Conservation (phyloP, 2,797 vertebrate genomes). For the Carapus acus region DNA sequence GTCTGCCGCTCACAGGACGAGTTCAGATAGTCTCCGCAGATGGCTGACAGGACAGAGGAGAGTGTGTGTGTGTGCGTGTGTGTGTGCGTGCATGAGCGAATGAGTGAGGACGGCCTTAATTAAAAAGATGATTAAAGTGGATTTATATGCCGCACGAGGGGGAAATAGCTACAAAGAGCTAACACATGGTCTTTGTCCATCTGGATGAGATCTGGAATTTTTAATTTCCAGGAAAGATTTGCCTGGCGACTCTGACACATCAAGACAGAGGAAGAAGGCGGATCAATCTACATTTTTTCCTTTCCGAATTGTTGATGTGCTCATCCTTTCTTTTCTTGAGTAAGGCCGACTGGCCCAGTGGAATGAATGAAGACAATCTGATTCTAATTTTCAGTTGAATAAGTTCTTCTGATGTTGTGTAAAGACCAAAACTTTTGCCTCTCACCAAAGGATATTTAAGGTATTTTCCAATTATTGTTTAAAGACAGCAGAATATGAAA, state of each 20-base stretch:
- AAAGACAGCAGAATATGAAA: no score
- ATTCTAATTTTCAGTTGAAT: no score
- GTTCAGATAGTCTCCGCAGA: conserved; percentile 44
- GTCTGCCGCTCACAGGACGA: conserved; percentile 21
- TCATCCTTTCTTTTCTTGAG: no score
- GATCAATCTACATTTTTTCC: background rate
- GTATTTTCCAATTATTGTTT: no score
- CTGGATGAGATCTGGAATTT: conserved; percentile 10
- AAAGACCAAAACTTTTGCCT: no score
- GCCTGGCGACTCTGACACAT: background rate
- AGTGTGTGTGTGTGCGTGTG: no score
- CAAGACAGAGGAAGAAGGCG: background rate
- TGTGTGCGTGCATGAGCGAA: conserved; percentile 47
- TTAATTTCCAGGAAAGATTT: background rate
- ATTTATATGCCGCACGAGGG: conserved; percentile 14
- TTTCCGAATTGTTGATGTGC: no score
- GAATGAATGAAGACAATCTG: no score
- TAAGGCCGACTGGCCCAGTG: no score
- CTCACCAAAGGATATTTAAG: no score
- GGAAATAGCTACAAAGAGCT: conserved; percentile 3
- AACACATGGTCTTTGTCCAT: conserved; percentile 6
- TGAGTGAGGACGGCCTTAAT: conserved; percentile 42
- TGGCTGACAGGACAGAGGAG: no score
- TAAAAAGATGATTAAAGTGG: conserved; percentile 30
- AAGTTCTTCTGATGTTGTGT: no score